phyloP scores from a whole-genome alignment of 2,113 vertebrate genomes.

The Leptocoma aspasia region DNA sequence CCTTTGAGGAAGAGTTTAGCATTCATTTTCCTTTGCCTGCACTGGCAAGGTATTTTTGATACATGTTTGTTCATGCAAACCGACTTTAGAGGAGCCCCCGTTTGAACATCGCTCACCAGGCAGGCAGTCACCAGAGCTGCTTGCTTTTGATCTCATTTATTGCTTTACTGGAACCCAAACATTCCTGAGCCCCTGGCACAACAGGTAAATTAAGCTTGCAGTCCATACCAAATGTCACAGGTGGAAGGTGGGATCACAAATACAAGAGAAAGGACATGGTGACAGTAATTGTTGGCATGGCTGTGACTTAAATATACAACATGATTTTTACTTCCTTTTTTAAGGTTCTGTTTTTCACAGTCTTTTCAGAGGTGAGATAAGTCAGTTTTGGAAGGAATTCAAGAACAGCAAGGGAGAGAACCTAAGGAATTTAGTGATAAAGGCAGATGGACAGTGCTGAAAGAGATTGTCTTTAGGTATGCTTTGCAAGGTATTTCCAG shows the following conservation, averaged over 20 bases:
- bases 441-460: background rate
- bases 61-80: background rate
- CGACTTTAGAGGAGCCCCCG: background rate
- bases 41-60: background rate
- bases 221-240: background rate
- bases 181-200: background rate
- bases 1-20: background rate
- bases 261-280: background rate
- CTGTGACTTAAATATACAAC: background rate
- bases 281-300: background rate
- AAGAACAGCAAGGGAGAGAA: background rate
- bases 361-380: background rate
- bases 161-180: background rate
- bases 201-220: background rate
- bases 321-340: background rate
- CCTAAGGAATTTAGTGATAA: background rate
- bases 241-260: background rate
- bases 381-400: background rate
- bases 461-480: background rate
- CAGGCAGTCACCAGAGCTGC: background rate
- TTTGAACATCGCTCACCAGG: background rate
- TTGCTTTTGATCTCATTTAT: background rate
- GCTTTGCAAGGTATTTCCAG: background rate
- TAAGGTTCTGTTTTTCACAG: slow-evolving; percentile 5
- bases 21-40: background rate